Evolutionary conservation across 2,888 invertebrate species (phyloP).

Genomic region (Drosophila paracracens): DNA sequence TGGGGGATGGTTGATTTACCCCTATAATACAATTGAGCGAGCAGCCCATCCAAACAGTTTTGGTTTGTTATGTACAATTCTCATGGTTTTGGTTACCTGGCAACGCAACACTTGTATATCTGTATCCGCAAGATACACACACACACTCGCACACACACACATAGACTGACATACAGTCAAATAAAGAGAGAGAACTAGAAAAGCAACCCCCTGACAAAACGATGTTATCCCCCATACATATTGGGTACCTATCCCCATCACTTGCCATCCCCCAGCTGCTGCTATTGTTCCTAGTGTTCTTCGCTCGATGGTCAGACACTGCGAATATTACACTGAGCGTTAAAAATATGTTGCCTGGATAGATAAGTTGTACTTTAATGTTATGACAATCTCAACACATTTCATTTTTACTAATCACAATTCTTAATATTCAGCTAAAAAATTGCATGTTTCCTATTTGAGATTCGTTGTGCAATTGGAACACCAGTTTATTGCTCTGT

Average conservation of each 20-base stretch:
- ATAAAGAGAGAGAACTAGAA: neutral
- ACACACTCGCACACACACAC: constrained; percentile 38
- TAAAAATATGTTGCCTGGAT: neutral
- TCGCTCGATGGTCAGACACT: constrained; percentile 40
- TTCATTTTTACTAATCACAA: neutral
- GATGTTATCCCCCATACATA: constrained; percentile 56
- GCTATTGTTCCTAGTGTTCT: constrained; percentile 24
- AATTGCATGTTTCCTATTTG: neutral
- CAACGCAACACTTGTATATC: constrained; percentile 65
- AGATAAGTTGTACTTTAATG: neutral
- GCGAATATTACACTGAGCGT: neutral
- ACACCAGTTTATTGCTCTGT: constrained; percentile 16
- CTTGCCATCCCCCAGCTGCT: neutral
- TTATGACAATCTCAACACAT: neutral
- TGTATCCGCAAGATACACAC: constrained; percentile 64
- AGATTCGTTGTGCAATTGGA: neutral
- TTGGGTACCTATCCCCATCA: constrained; percentile 20
- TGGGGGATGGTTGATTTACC: constrained; percentile 38
- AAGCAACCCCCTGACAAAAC: constrained; percentile 49
- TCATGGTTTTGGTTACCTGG: constrained; percentile 69
- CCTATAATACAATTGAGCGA: constrained; percentile 28
- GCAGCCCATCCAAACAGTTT: constrained; percentile 45
- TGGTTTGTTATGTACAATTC: constrained; percentile 82
- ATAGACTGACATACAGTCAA: neutral
- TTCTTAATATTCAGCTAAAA: neutral